phyloP scores from a whole-genome alignment of 2,797 vertebrate species.

The Tachyglossus aculeatus region DNA sequence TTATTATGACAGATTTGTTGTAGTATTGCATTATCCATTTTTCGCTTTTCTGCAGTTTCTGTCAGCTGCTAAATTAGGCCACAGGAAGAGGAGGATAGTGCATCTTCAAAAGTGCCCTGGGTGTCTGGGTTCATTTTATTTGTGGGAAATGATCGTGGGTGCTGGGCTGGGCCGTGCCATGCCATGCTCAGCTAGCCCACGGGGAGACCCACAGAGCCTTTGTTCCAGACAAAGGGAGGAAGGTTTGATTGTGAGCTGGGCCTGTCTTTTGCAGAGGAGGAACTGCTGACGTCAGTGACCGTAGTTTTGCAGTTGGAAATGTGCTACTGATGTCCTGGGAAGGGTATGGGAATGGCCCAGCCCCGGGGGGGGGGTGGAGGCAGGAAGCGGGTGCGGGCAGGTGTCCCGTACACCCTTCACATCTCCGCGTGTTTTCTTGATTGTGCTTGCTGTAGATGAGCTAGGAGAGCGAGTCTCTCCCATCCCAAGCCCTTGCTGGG shows the following conservation, averaged over 20 bases:
- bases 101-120: constrained; percentile 67
- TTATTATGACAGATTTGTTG: not conserved
- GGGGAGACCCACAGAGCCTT: constrained; percentile 22
- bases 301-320: constrained; percentile 1
- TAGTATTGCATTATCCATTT: constrained; percentile 25
- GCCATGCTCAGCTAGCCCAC: too few relatives aligned
- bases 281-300: constrained; percentile 10
- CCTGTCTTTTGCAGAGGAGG: constrained; percentile 39
- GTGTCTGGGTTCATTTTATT: constrained; percentile 60
- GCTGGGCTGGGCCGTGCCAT: too few relatives aligned
- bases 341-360: too few relatives aligned
- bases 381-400: constrained; percentile 24
- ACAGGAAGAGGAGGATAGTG: constrained; percentile 69
- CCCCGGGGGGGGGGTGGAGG: not conserved
- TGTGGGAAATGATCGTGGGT: constrained; percentile 70
- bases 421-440: constrained; percentile 25
- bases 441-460: constrained; percentile 6
- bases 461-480: constrained; percentile 16
- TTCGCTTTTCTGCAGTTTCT: constrained; percentile 55
- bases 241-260: constrained; percentile 7
- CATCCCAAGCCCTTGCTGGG: too few relatives aligned
- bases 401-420: not conserved
- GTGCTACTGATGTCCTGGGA: not conserved
- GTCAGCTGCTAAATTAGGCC: constrained; percentile 65
- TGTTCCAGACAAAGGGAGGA: constrained; percentile 55